Evolutionary conservation across 2,113 vertebrate species (phyloP).

Genomic region (Promerops cafer): DNA sequence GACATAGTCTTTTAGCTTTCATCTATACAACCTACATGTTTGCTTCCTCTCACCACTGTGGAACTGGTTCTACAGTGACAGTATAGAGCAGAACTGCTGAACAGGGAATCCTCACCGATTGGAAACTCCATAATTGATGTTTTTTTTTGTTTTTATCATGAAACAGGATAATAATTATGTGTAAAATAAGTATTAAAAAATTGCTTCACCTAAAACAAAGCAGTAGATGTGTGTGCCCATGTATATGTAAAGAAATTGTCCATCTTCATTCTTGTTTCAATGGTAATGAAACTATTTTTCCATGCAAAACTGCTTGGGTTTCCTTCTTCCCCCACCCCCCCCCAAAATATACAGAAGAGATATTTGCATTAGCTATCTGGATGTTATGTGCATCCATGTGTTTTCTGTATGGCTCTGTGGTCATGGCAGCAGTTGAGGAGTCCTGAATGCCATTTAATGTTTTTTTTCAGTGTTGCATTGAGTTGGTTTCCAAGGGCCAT

Average conservation of each 20-base stretch:
- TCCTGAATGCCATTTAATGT: background rate
- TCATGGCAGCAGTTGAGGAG: background rate
- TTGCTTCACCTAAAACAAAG: background rate
- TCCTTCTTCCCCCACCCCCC: background rate
- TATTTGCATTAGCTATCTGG: background rate
- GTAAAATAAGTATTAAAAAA: background rate
- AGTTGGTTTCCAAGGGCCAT: background rate
- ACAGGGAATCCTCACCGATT: background rate
- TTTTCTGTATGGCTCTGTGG: background rate
- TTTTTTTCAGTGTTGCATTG: background rate
- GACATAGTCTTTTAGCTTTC: background rate
- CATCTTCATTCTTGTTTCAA: background rate
- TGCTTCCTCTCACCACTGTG: background rate
- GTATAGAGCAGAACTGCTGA: background rate
- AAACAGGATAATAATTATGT: background rate
- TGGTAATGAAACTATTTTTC: background rate
- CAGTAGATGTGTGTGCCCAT: background rate
- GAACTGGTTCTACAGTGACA: background rate
- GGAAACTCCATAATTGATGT: background rate
- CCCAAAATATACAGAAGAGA: background rate
- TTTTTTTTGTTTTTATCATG: background rate
- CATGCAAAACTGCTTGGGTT: background rate
- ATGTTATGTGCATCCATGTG: background rate
- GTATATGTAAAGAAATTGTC: background rate
- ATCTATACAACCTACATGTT: background rate